Percentiles rank a stretch among this genome's conserved stretches.
Conservation (phyloP, 2,888 invertebrate genomes). For the Drosophila rellima region DNA sequence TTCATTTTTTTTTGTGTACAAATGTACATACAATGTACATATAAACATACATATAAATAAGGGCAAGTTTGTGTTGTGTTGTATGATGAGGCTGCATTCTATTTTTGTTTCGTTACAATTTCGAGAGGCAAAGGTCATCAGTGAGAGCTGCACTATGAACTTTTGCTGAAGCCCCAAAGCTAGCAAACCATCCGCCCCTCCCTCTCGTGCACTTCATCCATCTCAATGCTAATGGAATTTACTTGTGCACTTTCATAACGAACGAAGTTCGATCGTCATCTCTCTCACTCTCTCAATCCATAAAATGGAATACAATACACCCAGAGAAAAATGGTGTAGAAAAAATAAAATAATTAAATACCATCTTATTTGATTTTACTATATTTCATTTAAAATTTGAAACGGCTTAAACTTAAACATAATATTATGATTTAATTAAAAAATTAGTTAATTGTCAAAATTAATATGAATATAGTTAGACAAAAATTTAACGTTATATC, state of each 20-base stretch:
- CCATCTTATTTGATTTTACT: too few relatives aligned
- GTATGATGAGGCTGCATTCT: conserved; percentile 48
- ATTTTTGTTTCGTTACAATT: conserved; percentile 63
- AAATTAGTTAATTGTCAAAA: too few relatives aligned
- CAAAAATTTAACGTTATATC: too few relatives aligned
- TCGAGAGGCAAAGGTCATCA: conserved; percentile 61
- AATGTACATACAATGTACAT: not conserved
- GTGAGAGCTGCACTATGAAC: conserved; percentile 59
- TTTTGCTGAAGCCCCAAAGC: conserved; percentile 26
- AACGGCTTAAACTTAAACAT: too few relatives aligned
- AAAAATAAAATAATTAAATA: too few relatives aligned
- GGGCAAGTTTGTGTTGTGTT: conserved; percentile 16
- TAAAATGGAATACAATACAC: conserved; percentile 26
- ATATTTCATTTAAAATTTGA: too few relatives aligned
- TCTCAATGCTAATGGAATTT: conserved; percentile 42
- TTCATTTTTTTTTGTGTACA: conserved; percentile 31
- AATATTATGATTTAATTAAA: too few relatives aligned
- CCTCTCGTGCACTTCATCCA: not conserved
- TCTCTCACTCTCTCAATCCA: conserved; percentile 26
- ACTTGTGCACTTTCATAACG: conserved; percentile 50
- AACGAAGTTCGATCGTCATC: conserved; percentile 36
- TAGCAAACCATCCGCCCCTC: not conserved
- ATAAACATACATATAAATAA: conserved; percentile 5
- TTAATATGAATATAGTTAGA: too few relatives aligned
- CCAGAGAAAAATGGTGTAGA: not conserved